Conservation (phyloP, 2,888 invertebrate genomes). For the Euzophera pinguis region DNA sequence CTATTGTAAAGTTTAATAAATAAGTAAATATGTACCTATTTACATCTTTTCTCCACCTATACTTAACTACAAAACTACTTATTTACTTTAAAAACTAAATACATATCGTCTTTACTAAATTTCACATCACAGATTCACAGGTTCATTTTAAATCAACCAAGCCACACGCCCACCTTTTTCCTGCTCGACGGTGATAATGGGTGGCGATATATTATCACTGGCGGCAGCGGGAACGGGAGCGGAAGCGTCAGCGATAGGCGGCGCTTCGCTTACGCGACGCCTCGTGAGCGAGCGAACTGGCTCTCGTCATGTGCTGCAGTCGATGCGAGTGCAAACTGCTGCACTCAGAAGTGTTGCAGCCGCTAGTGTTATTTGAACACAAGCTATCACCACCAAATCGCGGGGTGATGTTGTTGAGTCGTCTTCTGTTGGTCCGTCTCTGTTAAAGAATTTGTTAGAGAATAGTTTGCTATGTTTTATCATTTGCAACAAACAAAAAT, state of each 20-base stretch:
- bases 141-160: constrained; percentile 69
- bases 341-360: constrained; percentile 73
- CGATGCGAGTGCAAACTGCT: constrained; percentile 75
- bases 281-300: constrained; percentile 61
- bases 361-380: constrained; percentile 72
- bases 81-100: too few species aligned
- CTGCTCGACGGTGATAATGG: constrained; percentile 46
- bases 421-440: constrained; percentile 57
- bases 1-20: too few species aligned
- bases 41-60: too few species aligned
- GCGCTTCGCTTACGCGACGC: constrained; percentile 58
- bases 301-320: constrained; percentile 71
- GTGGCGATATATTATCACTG: constrained; percentile 38
- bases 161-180: constrained; percentile 78
- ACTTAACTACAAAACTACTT: too few species aligned
- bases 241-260: constrained; percentile 40
- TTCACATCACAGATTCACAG: not conserved
- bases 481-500: too few species aligned
- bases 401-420: constrained; percentile 61
- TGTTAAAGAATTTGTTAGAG: constrained; percentile 29
- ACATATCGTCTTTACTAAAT: not conserved
- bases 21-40: too few species aligned
- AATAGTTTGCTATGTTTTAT: too few species aligned
- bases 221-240: constrained; percentile 37
- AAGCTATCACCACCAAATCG: constrained; percentile 70